Base-by-base conservation (phyloP, 1,140 invertebrate genomes). In the Drosophila nikananu region DNA sequence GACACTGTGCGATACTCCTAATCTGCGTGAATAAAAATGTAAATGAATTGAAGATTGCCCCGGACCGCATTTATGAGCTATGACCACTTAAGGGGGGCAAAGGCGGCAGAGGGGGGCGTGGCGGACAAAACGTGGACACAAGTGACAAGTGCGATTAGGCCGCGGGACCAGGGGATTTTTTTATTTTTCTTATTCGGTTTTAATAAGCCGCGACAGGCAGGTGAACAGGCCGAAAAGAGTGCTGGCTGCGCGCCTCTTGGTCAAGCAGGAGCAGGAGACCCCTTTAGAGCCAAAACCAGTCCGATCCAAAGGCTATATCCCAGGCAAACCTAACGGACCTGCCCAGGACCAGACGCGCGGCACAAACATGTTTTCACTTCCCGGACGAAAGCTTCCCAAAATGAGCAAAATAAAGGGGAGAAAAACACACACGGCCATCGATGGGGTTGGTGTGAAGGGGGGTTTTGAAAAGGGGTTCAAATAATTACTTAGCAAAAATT, bases 1-100 rank as follows among this genome's bases (percentile, higher is more conserved):
- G 86, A 90, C 86, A 90, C 74, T 83, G 41, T 37, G 32, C 82
- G 86, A 91, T 90, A 83, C 80, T 91, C 83, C 79, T 90, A 90
- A 90, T 90, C 86, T 90, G 86, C 83, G 86, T 83, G 82, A 90
- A 90, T 90, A 90, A 90, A 90, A 90, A 90, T 90, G 86, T 91
- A 90, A 90, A 90, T 90, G 86, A 90, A 90, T 90, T 91, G 82
- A 90, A 90, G 86, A 90, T 90, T 90, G 86, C 65, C 63, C 78
- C 77, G 70, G 65, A 74, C 55, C 10, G 75, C 58, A 55, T 78
- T 77, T 77, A 77, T 89, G 84, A 89, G 84, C 84, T 81, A 89
- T 90, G 86, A 68, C 52, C 67, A 57, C 68, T 72, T 72, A 70
- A 72, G 64, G 21, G 64, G 35, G 25, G 17, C 27, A 13, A 6